phyloP scores from a whole-genome alignment of 2,113 vertebrate species.

The Mungos mungo region DNA sequence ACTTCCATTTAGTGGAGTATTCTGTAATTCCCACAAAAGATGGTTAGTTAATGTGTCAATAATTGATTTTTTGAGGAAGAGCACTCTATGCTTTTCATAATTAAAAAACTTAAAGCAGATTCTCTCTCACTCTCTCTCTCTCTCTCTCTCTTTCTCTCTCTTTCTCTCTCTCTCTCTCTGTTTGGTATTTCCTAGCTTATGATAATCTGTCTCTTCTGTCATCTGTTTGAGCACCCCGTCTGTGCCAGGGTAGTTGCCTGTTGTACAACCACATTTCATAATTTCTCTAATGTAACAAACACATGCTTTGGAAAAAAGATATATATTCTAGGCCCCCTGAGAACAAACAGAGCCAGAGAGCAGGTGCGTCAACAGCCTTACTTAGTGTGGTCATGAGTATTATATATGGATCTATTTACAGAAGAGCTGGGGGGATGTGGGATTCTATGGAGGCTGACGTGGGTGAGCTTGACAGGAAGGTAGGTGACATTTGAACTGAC shows the following conservation, averaged over 20 bases:
- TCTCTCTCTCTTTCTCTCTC: rapidly evolving
- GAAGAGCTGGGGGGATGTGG: background rate
- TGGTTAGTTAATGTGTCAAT: background rate
- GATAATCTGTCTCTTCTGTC: background rate
- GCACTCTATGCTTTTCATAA: background rate
- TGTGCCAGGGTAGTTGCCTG: background rate
- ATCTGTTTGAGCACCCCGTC: background rate
- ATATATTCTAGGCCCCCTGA: background rate
- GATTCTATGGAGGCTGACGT: rapidly evolving
- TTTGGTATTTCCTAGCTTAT: background rate
- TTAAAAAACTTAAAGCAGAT: background rate
- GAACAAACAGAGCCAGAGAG: background rate
- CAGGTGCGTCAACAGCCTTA: background rate
- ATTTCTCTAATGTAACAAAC: background rate
- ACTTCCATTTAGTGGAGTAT: background rate
- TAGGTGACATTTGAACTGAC: background rate
- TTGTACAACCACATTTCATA: background rate
- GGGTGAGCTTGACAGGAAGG: background rate
- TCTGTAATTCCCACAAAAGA: background rate
- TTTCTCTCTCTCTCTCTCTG: rapidly evolving
- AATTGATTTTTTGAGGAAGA: background rate
- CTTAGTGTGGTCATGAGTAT: background rate
- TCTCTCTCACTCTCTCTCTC: background rate
- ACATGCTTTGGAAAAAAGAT: background rate
- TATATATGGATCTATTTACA: background rate